phyloP scores from a whole-genome alignment of 35 echinoderm and acorn worm species.

The Ophioderma brevispina region DNA sequence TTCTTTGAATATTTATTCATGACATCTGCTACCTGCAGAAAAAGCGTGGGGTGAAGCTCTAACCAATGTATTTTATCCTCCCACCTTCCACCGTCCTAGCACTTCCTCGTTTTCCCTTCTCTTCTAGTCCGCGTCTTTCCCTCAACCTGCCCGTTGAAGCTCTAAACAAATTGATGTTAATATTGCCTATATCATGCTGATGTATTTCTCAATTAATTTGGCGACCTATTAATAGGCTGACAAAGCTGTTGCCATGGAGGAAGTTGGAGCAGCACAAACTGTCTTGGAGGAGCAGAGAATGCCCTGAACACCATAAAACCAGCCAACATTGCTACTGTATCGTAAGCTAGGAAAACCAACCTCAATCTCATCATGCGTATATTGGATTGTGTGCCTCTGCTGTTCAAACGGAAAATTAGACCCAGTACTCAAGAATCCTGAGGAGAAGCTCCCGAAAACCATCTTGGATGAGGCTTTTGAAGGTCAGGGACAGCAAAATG shows the following conservation, averaged over 20 bases:
- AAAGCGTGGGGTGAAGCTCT: too few relatives aligned
- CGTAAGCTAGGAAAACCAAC: constrained; percentile 96
- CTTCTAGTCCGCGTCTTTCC: too few relatives aligned
- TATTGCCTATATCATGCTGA: too few relatives aligned
- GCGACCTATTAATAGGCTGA: constrained; percentile 82
- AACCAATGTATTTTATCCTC: too few relatives aligned
- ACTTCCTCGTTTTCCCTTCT: too few relatives aligned
- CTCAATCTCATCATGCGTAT: constrained; percentile 94
- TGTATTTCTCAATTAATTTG: too few relatives aligned
- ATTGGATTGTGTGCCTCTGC: constrained; percentile 90
- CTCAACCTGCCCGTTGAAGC: too few relatives aligned
- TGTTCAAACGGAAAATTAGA: constrained; percentile 68
- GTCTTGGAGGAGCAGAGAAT: constrained; percentile 84
- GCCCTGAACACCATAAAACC: constrained; percentile 99
- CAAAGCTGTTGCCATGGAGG: constrained; percentile 64
- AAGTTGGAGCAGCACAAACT: constrained; percentile 81
- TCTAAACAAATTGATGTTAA: too few relatives aligned
- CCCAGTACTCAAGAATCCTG: constrained; percentile 37
- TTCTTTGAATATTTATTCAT: too few relatives aligned
- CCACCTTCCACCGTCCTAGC: too few relatives aligned
- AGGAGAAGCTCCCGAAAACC: constrained; percentile 68
- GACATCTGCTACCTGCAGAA: too few relatives aligned
- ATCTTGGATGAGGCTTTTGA: constrained; percentile 75
- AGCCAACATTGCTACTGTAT: constrained; percentile 83
- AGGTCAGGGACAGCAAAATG: constrained; percentile 36